A percentile compares a stretch with the other conserved stretches of the same genome.
Conservation (phyloP, 2,888 invertebrate genomes). For the Nebria salina region DNA sequence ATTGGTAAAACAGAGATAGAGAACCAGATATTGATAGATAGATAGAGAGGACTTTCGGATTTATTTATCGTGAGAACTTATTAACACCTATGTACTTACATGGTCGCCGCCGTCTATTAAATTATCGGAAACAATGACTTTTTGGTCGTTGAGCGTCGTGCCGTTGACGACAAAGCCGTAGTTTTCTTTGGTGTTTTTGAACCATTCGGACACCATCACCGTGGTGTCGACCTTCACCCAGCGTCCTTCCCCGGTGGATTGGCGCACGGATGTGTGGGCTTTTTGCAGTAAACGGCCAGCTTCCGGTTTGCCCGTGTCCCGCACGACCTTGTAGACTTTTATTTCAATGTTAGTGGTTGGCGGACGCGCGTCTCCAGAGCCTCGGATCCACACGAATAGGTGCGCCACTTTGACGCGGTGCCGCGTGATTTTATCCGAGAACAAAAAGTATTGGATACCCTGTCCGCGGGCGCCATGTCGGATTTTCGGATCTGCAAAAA, state of each 20-base stretch:
- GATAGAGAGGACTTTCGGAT: too few species aligned
- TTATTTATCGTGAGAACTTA: too few species aligned
- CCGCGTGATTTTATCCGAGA: slow-evolving; percentile 75
- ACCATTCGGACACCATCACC: slow-evolving; percentile 80
- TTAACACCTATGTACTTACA: slow-evolving; percentile 50
- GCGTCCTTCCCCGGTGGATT: slow-evolving; percentile 69
- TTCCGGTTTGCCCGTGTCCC: slow-evolving; percentile 59
- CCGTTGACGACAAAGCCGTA: slow-evolving; percentile 81
- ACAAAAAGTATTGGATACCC: slow-evolving; percentile 76
- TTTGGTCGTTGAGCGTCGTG: slow-evolving; percentile 70
- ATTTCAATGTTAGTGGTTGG: slow-evolving; percentile 55
- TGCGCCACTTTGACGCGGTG: slow-evolving; percentile 76
- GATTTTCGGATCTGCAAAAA: slow-evolving; percentile 71
- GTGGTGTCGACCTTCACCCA: slow-evolving; percentile 82
- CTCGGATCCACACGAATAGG: slow-evolving; percentile 74
- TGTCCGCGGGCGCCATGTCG: slow-evolving; percentile 74
- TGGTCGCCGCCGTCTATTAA: slow-evolving; percentile 66
- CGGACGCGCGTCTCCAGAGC: slow-evolving; percentile 61
- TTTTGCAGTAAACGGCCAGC: slow-evolving; percentile 55
- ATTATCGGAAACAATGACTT: slow-evolving; percentile 75
- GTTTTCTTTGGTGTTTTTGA: slow-evolving; percentile 77
- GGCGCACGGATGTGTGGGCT: slow-evolving; percentile 48
- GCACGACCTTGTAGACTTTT: slow-evolving; percentile 60
- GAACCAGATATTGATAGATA: too few species aligned
- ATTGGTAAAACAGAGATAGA: neutral